Base-by-base conservation (phyloP, 2,888 invertebrate species). In the Catonia carolina region DNA sequence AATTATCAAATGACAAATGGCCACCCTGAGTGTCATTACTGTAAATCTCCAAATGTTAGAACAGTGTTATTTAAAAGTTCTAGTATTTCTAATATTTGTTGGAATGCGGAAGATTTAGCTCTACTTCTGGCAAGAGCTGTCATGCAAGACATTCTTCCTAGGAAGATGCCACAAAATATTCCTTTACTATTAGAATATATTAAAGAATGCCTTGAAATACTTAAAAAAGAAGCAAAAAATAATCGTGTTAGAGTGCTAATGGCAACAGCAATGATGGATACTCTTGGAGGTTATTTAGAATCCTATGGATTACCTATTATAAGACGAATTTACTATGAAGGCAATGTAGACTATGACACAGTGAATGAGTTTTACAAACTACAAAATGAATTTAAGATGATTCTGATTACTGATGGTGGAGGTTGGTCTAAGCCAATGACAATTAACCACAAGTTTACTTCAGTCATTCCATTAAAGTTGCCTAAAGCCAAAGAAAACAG, bases 281-380 rank as follows among this genome's bases (percentile, higher is more conserved):
- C 50, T 6, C 53, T 63, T 18, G 5, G 79, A 78, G 62, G 71
- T 71, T 39, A 81, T 65, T 69, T 84, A 18, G 78, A 80, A 64
- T 72, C 75, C 47, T 78, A 78, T 68, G 73, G 81, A 7, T 66
- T 84, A 10, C 84, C 85, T 0, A 69, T 79, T 0, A 77, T 80
- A 0, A 81, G 78, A 65, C 74, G 77, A 48, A 76, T 80, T 0
- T 84, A 76, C 69, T 85, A 85, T 62, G 78, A 79, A 4, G 85
- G 84, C 0, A 74, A 75, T 7, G 71, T 83, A 1, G 74, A 78
- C 35, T 78, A 77, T 67, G 69, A 73, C 1, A 78, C 77, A 47
- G 76, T 79, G 17, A 67, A 75, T n/a, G 78, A 76, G 64, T 67
- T 83, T 1, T 76, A 76, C 59, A 71, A 77, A 37, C 73, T 82